Evolutionary conservation across 2,888 invertebrate species (phyloP), one percentile per base, ranked within the genome.

Genomic region (Yponomeuta malinellus): DNA sequence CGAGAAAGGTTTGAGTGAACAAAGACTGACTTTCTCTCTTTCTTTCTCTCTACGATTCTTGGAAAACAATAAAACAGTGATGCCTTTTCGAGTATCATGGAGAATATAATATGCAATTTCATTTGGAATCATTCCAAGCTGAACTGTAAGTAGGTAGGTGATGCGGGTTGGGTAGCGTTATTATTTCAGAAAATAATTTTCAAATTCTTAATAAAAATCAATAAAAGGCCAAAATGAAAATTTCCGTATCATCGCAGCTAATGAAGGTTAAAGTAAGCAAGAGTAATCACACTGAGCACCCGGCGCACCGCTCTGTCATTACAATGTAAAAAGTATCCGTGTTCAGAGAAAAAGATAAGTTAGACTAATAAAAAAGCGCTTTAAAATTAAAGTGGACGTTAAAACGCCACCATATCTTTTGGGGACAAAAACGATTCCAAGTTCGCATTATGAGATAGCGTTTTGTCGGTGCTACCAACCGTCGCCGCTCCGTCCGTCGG

Each of bases 221-320:
- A 12, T 15, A 15, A 59, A 59, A 59, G 15, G 52, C 15, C 52
- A 15, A 15, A 15, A 15, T 15, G 52, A 83, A 84, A 82, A 89
- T 79, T 81, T 81, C 79, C 86, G 79, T 86, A 87, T 92, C 91
- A 90, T 89, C 85, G 84, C 86, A 86, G 88, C 88, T 92, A 90
- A 92, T 90, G 90, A 90, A 82, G 80, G 78, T 81, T 78, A 67
- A 81, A 80, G 77, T 77, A 79, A 79, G 78, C 78, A 76, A 75
- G 71, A 72, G 78, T 78, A 78, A 79, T 81, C 79, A 79, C 83
- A 79, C 75, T 78, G 80, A 80, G 78, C 74, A 78, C 76, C 82
- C 80, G 79, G 76, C 77, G 73, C 78, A 78, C 85, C 83, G 83
- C 84, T 83, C 84, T 89, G 81, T 90, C 81, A 90, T 89, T 89